Conservation (phyloP, 2,113 vertebrate species). For the Abramis brama region DNA sequence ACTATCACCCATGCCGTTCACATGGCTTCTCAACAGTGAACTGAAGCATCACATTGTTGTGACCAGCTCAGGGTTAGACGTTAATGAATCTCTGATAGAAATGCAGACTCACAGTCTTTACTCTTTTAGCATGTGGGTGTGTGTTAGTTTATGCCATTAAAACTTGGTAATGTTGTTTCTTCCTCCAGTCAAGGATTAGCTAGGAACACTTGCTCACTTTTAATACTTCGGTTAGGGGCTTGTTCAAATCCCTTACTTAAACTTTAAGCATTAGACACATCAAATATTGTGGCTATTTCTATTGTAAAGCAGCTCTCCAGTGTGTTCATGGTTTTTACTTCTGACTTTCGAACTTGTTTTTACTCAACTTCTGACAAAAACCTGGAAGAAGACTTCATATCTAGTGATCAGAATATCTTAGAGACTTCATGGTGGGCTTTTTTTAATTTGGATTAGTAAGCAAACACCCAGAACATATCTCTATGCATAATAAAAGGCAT, state of each 20-base stretch:
- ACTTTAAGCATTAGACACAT: background rate
- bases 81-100: conserved; percentile 20
- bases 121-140: background rate
- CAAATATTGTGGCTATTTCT: no score
- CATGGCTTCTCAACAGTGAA: background rate
- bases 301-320: no score
- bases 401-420: background rate
- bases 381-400: no score
- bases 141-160: background rate
- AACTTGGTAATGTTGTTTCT: background rate
- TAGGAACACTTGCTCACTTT: background rate
- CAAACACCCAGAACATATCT: background rate
- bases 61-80: background rate
- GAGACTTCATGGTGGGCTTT: background rate
- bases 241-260: background rate
- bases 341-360: no score
- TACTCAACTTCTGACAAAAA: no score
- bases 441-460: background rate
- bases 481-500: background rate
- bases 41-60: conserved; percentile 24
- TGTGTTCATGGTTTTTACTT: no score
- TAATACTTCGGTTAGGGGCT: background rate
- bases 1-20: background rate
- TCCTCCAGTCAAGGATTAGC: background rate
- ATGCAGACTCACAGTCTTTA: background rate